Base-by-base conservation (phyloP, 1,140 invertebrate species). In the Bombus superbus region DNA sequence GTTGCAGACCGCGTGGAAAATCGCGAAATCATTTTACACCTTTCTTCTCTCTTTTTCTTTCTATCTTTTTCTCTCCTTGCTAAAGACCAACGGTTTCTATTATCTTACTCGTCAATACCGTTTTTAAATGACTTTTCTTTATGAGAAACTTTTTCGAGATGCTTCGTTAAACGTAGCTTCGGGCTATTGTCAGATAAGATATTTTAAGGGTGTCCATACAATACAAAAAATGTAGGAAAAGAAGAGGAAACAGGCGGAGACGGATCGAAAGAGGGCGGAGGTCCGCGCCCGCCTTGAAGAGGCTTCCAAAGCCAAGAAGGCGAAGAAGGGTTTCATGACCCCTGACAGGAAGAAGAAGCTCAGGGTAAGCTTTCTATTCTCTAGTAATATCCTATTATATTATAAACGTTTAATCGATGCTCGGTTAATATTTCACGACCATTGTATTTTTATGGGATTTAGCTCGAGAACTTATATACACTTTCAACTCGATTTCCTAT, bases 241-340 rank as follows among this genome's bases (percentile, higher is more conserved):
- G 97, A 98, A 98, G 97, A 98, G 97, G 96, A 98, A 98, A 96
- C 98, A 98, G 96, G 97, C 97, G 94, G 98, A 98, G 95, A 98
- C 98, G 95, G 98, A 99, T 96, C 97, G 98, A 96, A 99, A 98
- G 96, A 98, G 98, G 96, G 98, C 98, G 93, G 98, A 99, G 96
- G 98, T 99, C 95, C 97, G 98, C 95, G 98, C 98, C 96, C 98
- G 98, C 94, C 98, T 99, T 96, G 98, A 99, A 96, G 98, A 98
- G 95, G 98, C 98, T 95, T 98, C 98, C 95, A 98, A 98, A 95
- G 98, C 98, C 95, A 99, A 99, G 96, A 98, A 98, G 96, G 98
- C 98, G 94, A 99, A 99, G 97, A 99, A 99, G 96, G 98, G 98
- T 97, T 99, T 99, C 97, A 99, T 99, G 98, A 99, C 98, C 94